Base-by-base conservation (phyloP, 1,140 invertebrate genomes). In the Nephila pilipes region DNA sequence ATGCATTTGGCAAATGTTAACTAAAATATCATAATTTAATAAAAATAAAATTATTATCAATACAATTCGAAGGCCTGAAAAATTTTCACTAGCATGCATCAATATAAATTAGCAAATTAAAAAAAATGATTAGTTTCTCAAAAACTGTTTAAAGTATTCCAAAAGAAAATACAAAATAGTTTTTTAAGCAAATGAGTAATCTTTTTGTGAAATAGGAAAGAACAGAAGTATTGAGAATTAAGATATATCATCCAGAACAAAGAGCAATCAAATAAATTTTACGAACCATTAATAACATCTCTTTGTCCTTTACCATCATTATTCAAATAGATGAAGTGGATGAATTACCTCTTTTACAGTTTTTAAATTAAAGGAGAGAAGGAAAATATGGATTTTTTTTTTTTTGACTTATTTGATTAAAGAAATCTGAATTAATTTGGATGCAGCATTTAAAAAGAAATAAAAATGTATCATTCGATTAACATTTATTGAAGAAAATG, bases 241-340 rank as follows among this genome's bases (percentile, higher is more conserved):
- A 29, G 1, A 75, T 36, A 75, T 75, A 75, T 75, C 25, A 18
- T 29, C 18, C 14, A 16, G 25, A 36, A 32, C 10, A 4, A 16
- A 75, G 16, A 18, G 22, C 65, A 29, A 32, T 75, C 65, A 2
- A 75, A 75, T 75, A 75, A 75, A 75, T 75, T 75, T 32, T 18
- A 14, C 10, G 65, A 32, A 18, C 65, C 65, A 75, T 75, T 75
- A 75, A 75, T 75, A 75, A 75, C 65, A 29, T 32, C 65, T 75
- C 32, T 1, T 5, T 10, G 25, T 32, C 16, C 16, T 14, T 75
- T 75, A 5, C 12, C 1, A 32, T 25, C 29, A 75, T 75, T 75
- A 75, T 75, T 75, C 65, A 75, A 29, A 32, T 6, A 32, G 29
- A 75, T 75, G 65, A 29, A 75, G 2, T 2, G 16, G 29, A 32